Percentiles rank a stretch among this genome's conserved stretches.
phyloP scores from a whole-genome alignment of 2,113 vertebrate genomes.

The Crotalus tigris region DNA sequence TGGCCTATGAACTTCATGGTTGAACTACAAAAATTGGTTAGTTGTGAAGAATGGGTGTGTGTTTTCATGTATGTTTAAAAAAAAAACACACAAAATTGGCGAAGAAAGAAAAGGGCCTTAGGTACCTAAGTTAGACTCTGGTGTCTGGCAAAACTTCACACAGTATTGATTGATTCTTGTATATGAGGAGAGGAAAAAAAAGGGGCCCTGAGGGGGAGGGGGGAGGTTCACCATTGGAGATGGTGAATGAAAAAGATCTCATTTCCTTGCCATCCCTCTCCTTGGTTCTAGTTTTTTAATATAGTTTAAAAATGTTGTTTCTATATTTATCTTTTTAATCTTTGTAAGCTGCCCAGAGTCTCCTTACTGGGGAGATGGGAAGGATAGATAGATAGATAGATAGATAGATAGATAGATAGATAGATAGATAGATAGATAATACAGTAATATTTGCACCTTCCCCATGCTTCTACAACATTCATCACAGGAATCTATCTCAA shows the following conservation, averaged over 20 bases:
- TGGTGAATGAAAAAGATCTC: neutral
- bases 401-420: neutral
- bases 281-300: neutral
- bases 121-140: neutral
- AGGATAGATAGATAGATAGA: neutral
- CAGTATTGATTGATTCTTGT: neutral
- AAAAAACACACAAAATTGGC: neutral
- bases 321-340: neutral
- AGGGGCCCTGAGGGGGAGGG: rapidly evolving
- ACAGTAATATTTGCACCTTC: neutral
- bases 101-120: neutral
- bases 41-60: neutral
- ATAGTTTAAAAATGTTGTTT: neutral
- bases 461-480: neutral
- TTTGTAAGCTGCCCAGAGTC: neutral
- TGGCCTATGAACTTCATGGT: neutral
- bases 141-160: neutral
- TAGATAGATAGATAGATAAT: neutral
- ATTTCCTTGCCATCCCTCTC: neutral
- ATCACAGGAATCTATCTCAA: neutral
- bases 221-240: neutral
- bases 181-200: neutral
- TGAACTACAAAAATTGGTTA: neutral
- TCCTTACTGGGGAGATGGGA: neutral
- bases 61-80: neutral